Evolutionary conservation across 2,113 vertebrate genomes (phyloP).

Genomic region (Orcinus orca): DNA sequence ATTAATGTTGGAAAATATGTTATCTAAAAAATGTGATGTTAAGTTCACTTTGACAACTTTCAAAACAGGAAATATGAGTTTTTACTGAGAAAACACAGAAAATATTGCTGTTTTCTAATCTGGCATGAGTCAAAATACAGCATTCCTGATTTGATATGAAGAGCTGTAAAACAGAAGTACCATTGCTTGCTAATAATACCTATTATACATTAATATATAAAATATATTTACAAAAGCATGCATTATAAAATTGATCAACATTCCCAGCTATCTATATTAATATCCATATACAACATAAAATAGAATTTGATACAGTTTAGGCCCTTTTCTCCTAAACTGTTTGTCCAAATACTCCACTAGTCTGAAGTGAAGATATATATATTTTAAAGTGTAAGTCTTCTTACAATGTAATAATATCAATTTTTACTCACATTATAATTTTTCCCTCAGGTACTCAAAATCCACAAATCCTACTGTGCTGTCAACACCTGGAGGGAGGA

Average conservation of each 20-base stretch:
- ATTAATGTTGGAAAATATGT: not conserved
- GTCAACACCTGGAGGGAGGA: not conserved
- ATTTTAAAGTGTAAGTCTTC: not conserved
- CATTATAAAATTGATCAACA: not conserved
- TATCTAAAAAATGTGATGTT: not conserved
- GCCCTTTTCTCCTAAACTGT: not conserved
- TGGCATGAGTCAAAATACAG: not conserved
- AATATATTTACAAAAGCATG: not conserved
- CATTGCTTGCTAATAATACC: not conserved
- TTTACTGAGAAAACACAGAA: not conserved
- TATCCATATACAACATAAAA: not conserved
- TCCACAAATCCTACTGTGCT: not conserved
- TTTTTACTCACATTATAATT: not conserved
- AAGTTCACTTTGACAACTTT: not conserved
- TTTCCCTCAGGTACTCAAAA: conserved; percentile 18
- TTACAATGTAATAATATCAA: not conserved
- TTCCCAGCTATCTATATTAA: not conserved
- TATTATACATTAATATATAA: not conserved
- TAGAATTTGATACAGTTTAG: not conserved
- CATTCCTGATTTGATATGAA: not conserved
- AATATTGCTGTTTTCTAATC: not conserved
- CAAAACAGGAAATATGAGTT: not conserved
- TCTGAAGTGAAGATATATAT: not conserved
- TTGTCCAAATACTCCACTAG: not conserved
- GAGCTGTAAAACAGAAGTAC: not conserved